Conservation (phyloP, 2,797 vertebrate genomes). For the Rhyacichthys aspro region DNA sequence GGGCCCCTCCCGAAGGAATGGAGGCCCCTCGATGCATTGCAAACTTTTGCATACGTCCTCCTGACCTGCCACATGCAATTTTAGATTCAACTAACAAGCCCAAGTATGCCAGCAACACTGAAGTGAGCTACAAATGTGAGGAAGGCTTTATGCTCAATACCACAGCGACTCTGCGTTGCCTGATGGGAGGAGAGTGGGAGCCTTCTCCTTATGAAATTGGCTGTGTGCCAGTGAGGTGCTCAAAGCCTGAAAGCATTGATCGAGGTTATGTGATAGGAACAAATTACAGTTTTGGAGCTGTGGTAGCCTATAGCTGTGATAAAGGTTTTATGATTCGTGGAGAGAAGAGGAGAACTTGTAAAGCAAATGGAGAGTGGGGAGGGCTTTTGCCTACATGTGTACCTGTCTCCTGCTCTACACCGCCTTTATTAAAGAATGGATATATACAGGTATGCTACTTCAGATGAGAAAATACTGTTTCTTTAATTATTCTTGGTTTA, state of each 20-base stretch:
- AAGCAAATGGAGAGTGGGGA: constrained; percentile 93
- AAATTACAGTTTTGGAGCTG: constrained; percentile 94
- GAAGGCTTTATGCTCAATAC: constrained; percentile 95
- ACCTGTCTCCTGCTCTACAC: constrained; percentile 87
- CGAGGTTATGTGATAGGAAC: constrained; percentile 90
- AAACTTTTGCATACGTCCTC: constrained; percentile 92
- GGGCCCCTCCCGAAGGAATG: constrained; percentile 87
- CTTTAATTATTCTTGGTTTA: too few species aligned
- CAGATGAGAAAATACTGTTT: background rate
- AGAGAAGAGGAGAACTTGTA: constrained; percentile 93
- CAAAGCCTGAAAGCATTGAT: constrained; percentile 84
- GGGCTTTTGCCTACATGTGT: constrained; percentile 87
- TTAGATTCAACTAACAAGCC: constrained; percentile 90
- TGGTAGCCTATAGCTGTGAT: constrained; percentile 95
- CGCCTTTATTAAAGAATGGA: constrained; percentile 86
- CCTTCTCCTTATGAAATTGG: constrained; percentile 87
- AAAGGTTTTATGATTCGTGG: constrained; percentile 93
- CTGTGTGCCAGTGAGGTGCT: constrained; percentile 92
- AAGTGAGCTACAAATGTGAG: constrained; percentile 94
- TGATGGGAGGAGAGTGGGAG: constrained; percentile 90
- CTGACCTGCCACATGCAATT: constrained; percentile 86
- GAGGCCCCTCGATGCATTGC: constrained; percentile 89
- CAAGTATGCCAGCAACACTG: constrained; percentile 87
- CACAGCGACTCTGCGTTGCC: constrained; percentile 88
- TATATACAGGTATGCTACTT: constrained; percentile 84